Evolutionary conservation across 2,888 invertebrate species (phyloP), one percentile per base, ranked within the genome.

Genomic region (Troglohyphantes excavatus): DNA sequence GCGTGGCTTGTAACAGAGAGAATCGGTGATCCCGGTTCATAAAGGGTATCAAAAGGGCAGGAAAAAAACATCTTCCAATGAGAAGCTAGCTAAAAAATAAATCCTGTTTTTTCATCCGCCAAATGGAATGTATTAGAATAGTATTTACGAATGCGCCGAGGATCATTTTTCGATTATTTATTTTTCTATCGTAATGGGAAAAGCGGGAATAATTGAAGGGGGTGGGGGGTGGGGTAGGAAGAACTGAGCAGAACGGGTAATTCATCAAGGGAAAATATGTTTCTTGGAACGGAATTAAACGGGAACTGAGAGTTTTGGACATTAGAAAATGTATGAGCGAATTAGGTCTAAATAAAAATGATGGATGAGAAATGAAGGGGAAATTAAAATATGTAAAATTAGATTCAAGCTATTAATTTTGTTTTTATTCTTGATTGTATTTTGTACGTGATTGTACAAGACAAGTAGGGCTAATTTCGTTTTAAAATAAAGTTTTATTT

Each of bases 11-110:
- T 53, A 53, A n/a, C 53, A n/a, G 53, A n/a, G 53, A n/a, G 5
- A n/a, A 53, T 13, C 53, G 53, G 1, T 53, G 53, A 53, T 53
- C n/a, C 53, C 13, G 53, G 53, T 53, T 53, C n/a, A 53, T 53
- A 53, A 53, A 53, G 53, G 53, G 53, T 53, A 53, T 53, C 17
- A 53, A 53, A 53, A 53, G n/a, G 53, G 53, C n/a, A n/a, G 17
- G 0, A 39, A 39, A 39, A 39, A 39, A 39, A 7, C n/a, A n/a
- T n/a, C 39, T 2, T 13, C 39, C 53, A n/a, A 53, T n/a, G 53
- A 53, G n/a, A 53, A 53, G 53, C 53, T 53, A 53, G 2, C 17
- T 53, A 6, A 53, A 53, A n/a, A 53, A 53, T 46, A 46, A 53
- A 53, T 17, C 13, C 53, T 53, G 13, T 0, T 53, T 53, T 53